Base-by-base conservation (phyloP, 2,113 vertebrate species). In the Prinia subflava region DNA sequence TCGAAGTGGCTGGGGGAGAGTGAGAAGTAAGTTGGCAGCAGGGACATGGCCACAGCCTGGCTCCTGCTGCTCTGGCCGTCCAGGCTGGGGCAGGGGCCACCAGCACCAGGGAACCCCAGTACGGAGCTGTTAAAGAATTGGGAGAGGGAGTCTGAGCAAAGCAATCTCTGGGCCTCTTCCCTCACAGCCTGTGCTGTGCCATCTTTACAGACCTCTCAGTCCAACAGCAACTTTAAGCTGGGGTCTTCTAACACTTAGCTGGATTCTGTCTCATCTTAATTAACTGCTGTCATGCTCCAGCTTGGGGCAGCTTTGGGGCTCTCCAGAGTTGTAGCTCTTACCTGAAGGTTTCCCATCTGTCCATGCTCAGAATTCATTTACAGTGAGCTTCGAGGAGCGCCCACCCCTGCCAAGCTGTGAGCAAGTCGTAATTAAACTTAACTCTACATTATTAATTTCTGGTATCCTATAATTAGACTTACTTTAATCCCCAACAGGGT, bases 1-100 rank as follows among this genome's bases (percentile, higher is more conserved):
- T 91, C 89, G 0, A 91, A 91, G 47, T 91, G 89, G 89, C 76
- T 91, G 41, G 89, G 89, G 35, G 89, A 91, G 55, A 91, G 89
- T 5, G 89, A 91, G 69, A 91, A 91, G 89, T 91, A 75, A 87
- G 89, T 74, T 62, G 76, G 68, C 60, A 68, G 27, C 3, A 9
- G 55, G 46, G 60, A 33, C 6, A 3, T 10, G 67, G 74, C n/a
- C 8, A 13, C 12, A 33, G 42, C 28, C 33, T 81, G 44, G 23
- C 30, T 83, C 39, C 30, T 44, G 27, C 37, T 13, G 35, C 31
- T 64, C 28, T 0, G 5, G 11, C 63, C 0, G 1, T 23, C 37
- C 46, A 53, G 50, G 27, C 18, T 44, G 15, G 13, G 27, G 42
- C 42, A 88, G 27, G 22, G 30, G n/a, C 19, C 52, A 41, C 39